Percentiles rank a stretch among this genome's conserved stretches.
Evolutionary conservation across 2,888 invertebrate genomes (phyloP).

Genomic region (Meliscaeva auricollis): DNA sequence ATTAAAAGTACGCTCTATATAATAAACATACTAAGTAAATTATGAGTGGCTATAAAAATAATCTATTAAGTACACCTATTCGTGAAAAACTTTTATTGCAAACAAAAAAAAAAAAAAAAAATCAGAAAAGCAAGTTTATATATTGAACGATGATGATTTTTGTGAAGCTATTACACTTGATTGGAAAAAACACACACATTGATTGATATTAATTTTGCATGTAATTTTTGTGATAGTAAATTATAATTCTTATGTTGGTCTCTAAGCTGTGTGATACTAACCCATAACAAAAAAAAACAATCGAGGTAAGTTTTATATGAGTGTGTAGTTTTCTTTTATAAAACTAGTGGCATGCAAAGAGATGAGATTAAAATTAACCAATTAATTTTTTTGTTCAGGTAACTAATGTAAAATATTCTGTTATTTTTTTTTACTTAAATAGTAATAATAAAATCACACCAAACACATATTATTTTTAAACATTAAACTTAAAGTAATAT

Average conservation of each 20-base stretch:
- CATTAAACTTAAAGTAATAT: too few relatives aligned
- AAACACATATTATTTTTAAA: too few relatives aligned
- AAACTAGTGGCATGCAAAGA: neutral
- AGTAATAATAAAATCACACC: neutral
- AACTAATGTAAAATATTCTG: constrained; percentile 2
- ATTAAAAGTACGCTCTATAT: neutral
- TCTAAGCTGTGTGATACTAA: constrained; percentile 10
- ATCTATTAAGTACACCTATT: constrained; percentile 14
- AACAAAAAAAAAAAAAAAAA: neutral
- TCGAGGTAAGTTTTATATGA: constrained; percentile 47
- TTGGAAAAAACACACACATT: constrained; percentile 2
- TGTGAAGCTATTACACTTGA: constrained; percentile 79
- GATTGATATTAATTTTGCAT: constrained; percentile 53
- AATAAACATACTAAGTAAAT: too few relatives aligned
- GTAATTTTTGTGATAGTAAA: constrained; percentile 16
- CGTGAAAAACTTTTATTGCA: constrained; percentile 17
- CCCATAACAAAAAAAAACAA: neutral
- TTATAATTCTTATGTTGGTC: neutral
- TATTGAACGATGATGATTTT: constrained; percentile 83
- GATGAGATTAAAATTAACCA: too few relatives aligned
- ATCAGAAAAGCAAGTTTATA: constrained; percentile 60
- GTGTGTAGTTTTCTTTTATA: neutral
- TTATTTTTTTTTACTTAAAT: neutral
- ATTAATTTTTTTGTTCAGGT: neutral
- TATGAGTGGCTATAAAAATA: neutral